Evolutionary conservation across 2,113 vertebrate species (phyloP).

Genomic region (Vidua chalybeata): DNA sequence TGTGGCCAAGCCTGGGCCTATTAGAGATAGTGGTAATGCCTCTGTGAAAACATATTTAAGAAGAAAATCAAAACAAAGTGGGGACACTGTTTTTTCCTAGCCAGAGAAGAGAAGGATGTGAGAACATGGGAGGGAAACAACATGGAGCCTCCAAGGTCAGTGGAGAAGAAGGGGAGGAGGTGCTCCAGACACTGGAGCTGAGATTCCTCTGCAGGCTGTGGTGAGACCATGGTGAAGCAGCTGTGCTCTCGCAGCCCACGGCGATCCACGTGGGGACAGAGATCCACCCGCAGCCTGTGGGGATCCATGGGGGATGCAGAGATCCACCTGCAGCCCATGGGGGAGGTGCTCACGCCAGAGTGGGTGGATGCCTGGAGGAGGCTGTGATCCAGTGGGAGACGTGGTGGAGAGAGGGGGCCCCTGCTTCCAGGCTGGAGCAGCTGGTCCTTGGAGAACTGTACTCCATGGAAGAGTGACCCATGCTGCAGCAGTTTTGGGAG

Average conservation of each 20-base stretch:
- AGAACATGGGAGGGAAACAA: neutral
- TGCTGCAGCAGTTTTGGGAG: neutral
- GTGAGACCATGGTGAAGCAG: neutral
- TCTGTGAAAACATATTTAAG: neutral
- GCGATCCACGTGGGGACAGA: neutral
- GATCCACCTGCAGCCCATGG: rapidly evolving
- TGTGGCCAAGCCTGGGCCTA: neutral
- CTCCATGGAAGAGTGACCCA: neutral
- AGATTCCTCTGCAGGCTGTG: neutral
- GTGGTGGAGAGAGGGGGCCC: rapidly evolving
- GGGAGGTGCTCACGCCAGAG: rapidly evolving
- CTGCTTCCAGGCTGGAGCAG: neutral
- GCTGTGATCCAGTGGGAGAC: neutral
- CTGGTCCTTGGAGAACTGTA: neutral
- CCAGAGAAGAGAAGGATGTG: neutral
- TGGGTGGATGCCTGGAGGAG: neutral
- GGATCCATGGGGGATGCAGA: neutral
- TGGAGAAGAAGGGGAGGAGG: neutral
- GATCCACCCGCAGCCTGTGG: rapidly evolving
- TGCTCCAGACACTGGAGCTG: rapidly evolving
- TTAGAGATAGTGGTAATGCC: neutral
- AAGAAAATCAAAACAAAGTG: neutral
- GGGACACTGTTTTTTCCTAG: neutral
- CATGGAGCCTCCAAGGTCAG: neutral
- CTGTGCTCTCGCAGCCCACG: neutral